Conservation (phyloP, 2,113 vertebrate species). For the Corythoichthys intestinalis region DNA sequence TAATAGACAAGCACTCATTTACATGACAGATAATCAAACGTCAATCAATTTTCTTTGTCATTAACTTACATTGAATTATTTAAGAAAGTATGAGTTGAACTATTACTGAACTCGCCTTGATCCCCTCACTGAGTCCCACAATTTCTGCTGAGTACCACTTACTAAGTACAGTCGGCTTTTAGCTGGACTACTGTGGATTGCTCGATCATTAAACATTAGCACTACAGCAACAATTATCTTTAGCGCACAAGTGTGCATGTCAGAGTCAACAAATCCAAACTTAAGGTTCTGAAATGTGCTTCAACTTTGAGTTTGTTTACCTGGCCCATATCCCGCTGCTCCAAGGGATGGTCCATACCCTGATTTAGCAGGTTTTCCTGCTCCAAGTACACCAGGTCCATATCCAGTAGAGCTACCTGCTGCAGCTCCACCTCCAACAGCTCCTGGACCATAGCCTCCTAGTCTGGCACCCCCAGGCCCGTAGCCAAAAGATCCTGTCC, state of each 20-base stretch:
- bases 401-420: conserved; percentile 31
- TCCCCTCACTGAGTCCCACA: conserved; percentile 30
- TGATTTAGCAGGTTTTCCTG: conserved; percentile 62
- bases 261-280: background rate
- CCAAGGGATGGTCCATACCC: conserved; percentile 50
- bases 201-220: background rate
- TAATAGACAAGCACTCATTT: no score
- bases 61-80: background rate
- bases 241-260: no score
- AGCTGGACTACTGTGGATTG: background rate
- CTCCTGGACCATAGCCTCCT: conserved; percentile 20
- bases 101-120: conserved; percentile 20
- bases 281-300: background rate
- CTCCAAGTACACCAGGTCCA: conserved; percentile 49
- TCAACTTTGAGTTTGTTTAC: conserved; percentile 29
- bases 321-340: conserved; percentile 50
- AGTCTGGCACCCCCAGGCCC: conserved; percentile 28
- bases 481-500: conserved; percentile 19
- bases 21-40: no score
- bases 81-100: background rate
- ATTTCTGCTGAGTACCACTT: conserved; percentile 39
- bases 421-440: conserved; percentile 14
- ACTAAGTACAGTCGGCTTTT: background rate
- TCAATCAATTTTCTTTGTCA: background rate
- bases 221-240: background rate